Conservation (phyloP, 1,140 invertebrate genomes). For the Microvelia longipes region DNA sequence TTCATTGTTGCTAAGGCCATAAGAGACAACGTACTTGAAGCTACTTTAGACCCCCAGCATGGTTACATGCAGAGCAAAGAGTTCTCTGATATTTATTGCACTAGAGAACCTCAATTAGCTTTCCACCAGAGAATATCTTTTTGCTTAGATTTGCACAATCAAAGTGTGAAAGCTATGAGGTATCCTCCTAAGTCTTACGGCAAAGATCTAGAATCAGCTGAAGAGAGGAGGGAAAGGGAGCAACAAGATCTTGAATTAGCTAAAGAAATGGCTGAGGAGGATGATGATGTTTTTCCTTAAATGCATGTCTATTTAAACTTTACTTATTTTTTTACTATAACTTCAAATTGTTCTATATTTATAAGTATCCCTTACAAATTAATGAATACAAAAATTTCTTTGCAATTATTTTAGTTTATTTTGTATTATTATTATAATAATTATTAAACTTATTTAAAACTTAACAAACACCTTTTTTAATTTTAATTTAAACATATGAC, state of each 20-base stretch:
- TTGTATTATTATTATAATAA: too few relatives aligned
- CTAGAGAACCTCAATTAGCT: constrained; percentile 85
- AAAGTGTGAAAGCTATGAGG: constrained; percentile 95
- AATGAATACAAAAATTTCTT: too few relatives aligned
- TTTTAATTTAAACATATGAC: too few relatives aligned
- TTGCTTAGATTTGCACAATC: constrained; percentile 94
- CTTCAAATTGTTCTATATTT: too few relatives aligned
- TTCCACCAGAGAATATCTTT: constrained; percentile 97
- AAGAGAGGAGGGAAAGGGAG: constrained; percentile 87
- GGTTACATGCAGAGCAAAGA: constrained; percentile 96
- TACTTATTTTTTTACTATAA: too few relatives aligned
- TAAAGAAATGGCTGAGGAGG: constrained; percentile 97
- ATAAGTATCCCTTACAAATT: too few relatives aligned
- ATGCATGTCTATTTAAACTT: too few relatives aligned
- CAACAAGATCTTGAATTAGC: constrained; percentile 94
- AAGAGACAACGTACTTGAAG: constrained; percentile 95
- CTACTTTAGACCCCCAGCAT: constrained; percentile 84
- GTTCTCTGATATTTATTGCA: constrained; percentile 92
- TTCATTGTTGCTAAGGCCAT: constrained; percentile 99
- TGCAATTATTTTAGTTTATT: too few relatives aligned
- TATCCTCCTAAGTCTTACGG: constrained; percentile 98
- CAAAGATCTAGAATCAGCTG: constrained; percentile 92
- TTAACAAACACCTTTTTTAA: too few relatives aligned
- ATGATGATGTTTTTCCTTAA: constrained; percentile 78
- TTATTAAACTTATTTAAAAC: too few relatives aligned